Evolutionary conservation across 2,888 invertebrate genomes (phyloP).

Genomic region (Onchidella celtica): DNA sequence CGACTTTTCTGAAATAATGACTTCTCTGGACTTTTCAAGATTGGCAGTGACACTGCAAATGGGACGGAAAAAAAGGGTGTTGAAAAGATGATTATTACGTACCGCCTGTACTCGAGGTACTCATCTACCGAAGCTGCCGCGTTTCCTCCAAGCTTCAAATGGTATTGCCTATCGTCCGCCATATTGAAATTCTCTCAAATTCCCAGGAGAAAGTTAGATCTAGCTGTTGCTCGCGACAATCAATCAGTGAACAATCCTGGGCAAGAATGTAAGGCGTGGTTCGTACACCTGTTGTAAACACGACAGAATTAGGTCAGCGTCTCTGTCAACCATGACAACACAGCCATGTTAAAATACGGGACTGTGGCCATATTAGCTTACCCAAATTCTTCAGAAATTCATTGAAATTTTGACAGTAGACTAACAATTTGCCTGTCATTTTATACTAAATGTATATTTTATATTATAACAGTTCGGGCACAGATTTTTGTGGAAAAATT

Average conservation of each 20-base stretch:
- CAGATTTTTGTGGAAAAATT: too few species aligned
- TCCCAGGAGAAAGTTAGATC: background rate
- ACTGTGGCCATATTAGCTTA: background rate
- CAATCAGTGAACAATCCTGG: background rate
- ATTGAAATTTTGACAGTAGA: too few species aligned
- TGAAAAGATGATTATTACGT: conserved; percentile 2
- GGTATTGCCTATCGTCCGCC: conserved; percentile 68
- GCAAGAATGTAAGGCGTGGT: conserved; percentile 17
- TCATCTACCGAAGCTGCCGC: conserved; percentile 74
- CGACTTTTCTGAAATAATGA: too few species aligned
- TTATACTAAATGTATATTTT: too few species aligned
- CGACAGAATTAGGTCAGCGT: conserved; percentile 10
- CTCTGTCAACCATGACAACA: conserved; percentile 37
- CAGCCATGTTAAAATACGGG: background rate
- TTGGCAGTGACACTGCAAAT: too few species aligned
- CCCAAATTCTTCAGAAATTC: too few species aligned
- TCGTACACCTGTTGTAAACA: background rate
- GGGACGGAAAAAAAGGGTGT: too few species aligned
- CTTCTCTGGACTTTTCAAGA: too few species aligned
- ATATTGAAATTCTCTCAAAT: conserved; percentile 25
- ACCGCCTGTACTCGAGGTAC: conserved; percentile 77
- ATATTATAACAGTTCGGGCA: too few species aligned
- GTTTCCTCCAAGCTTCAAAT: conserved; percentile 70
- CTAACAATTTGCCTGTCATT: too few species aligned
- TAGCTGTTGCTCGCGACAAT: too few species aligned